Conservation (phyloP, 2,113 vertebrate species). For the Bufo gargarizans region DNA sequence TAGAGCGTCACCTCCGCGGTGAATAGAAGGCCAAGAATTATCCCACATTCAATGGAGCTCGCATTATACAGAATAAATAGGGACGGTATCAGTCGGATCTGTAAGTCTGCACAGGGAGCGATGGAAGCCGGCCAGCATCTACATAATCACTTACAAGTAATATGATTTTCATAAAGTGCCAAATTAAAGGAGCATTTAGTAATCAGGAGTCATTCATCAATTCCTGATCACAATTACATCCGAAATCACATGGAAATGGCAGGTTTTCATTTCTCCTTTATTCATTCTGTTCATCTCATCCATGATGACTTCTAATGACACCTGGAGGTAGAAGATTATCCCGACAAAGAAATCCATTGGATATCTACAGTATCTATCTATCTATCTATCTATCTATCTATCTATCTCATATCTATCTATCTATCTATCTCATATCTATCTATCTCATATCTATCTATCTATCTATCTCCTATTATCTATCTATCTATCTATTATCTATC, state of each 20-base stretch:
- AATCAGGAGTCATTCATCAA: slow-evolving; percentile 50
- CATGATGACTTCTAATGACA: neutral
- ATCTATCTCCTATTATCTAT: neutral
- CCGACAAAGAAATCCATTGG: neutral
- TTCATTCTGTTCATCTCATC: slow-evolving; percentile 26
- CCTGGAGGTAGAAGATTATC: neutral
- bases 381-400: slow-evolving; percentile 12
- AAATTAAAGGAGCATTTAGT: slow-evolving; percentile 53
- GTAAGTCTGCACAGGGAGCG: slow-evolving; percentile 28
- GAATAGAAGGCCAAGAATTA: neutral
- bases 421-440: neutral
- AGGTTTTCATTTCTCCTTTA: slow-evolving; percentile 42
- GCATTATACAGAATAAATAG: slow-evolving; percentile 31
- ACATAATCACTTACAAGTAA: slow-evolving; percentile 53
- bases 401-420: neutral
- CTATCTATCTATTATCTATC: neutral
- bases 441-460: too few relatives aligned
- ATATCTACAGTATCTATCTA: neutral
- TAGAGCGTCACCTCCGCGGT: neutral
- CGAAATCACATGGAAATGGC: slow-evolving; percentile 49
- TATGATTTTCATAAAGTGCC: slow-evolving; percentile 55
- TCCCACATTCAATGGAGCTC: neutral
- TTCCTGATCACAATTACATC: slow-evolving; percentile 42
- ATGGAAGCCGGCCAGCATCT: slow-evolving; percentile 45
- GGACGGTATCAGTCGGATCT: slow-evolving; percentile 8